Base-by-base conservation (phyloP, 2,797 vertebrate species). In the Heliangelus exortis region DNA sequence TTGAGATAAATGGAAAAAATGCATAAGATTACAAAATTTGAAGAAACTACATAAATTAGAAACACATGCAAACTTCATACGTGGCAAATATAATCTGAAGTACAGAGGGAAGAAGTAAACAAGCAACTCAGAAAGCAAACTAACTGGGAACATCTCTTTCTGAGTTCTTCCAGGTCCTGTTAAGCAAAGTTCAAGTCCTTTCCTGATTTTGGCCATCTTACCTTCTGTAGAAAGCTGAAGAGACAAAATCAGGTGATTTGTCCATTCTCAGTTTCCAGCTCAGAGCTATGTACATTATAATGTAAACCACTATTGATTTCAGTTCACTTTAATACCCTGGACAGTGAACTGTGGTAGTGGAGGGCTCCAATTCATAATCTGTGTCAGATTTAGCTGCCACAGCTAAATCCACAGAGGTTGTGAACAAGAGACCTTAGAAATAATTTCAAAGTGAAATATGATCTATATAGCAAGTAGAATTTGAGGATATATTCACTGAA, bases 261-360 rank as follows among this genome's bases (percentile, higher is more conserved):
- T 58, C 87, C 85, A 72, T 84, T 88, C 87, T 91, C 79, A 75
- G 91, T 55, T 72, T 86, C 79, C 79, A 90, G 76, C 62, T 78
- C 83, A 89, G 69, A 90, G 79, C n/a, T 73, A 86, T 76, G 31
- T 58, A 75, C 73, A 86, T 93, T 93, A 72, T 78, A 78, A 96
- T 92, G 80, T 84, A 96, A 96, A 95, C 85, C 91, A 92, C 73
- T 95, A 96, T 94, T 95, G 94, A 95, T 95, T 96, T 95, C 92
- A 92, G 87, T 75, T 94, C 96, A 88, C 69, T 95, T 92, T 88
- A 96, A 93, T 92, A 95, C 85, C 61, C 66, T 78, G 62, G 85
- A 92, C 62, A 81, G 65, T 85, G 92, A 94, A 91, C 91, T 96
- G 95, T 48, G 73, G 82, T 92, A 76, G 84, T 92, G 54, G 66